Evolutionary conservation across 2,888 invertebrate species (phyloP).

Genomic region (Drosophila barbarae): DNA sequence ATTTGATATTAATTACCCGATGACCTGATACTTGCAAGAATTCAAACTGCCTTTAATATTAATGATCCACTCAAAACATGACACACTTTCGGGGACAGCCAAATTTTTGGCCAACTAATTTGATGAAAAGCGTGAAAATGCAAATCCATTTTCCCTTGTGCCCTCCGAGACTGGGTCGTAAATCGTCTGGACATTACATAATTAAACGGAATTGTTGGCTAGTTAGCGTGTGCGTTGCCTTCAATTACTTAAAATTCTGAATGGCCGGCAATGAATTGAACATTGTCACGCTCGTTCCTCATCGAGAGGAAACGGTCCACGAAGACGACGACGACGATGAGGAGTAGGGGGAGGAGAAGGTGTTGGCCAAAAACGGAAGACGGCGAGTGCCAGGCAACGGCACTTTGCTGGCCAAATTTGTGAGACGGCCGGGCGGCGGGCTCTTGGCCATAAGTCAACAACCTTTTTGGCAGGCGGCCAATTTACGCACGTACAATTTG

Average conservation of each 20-base stretch:
- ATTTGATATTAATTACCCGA: neutral
- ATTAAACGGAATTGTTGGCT: slow-evolving; percentile 56
- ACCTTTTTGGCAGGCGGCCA: slow-evolving; percentile 67
- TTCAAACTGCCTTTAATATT: slow-evolving; percentile 4
- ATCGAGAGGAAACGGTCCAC: slow-evolving; percentile 52
- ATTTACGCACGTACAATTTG: slow-evolving; percentile 70
- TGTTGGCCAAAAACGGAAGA: slow-evolving; percentile 35
- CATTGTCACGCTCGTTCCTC: slow-evolving; percentile 61
- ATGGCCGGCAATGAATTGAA: slow-evolving; percentile 67
- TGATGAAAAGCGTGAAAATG: slow-evolving; percentile 67
- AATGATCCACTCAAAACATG: slow-evolving; percentile 7
- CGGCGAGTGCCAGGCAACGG: slow-evolving; percentile 39
- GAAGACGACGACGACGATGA: neutral
- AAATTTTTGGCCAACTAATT: slow-evolving; percentile 46
- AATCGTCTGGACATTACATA: slow-evolving; percentile 67
- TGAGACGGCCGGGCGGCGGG: slow-evolving; percentile 25
- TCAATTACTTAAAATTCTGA: slow-evolving; percentile 74
- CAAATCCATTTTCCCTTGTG: slow-evolving; percentile 33
- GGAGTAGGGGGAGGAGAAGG: slow-evolving; percentile 19
- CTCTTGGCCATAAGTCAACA: slow-evolving; percentile 63
- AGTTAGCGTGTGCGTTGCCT: slow-evolving; percentile 58
- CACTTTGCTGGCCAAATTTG: slow-evolving; percentile 41
- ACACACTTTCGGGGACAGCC: neutral
- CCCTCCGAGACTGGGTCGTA: slow-evolving; percentile 40
- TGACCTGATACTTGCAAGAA: neutral